Base-by-base conservation (phyloP, 1,140 invertebrate genomes). In the Drosophila malerkotliana region DNA sequence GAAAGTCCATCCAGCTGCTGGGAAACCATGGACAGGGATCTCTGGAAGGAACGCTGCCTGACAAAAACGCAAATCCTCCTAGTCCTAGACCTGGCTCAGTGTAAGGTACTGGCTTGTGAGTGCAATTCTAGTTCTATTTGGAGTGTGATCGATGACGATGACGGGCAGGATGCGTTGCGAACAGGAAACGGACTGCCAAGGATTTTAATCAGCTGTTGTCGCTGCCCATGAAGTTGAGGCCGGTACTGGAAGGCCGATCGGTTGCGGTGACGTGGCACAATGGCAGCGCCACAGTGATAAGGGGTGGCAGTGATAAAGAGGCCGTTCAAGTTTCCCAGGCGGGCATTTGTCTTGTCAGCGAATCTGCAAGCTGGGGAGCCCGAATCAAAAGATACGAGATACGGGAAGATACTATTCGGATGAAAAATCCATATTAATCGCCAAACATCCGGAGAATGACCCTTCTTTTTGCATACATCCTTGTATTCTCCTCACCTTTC, bases 141-240 rank as follows among this genome's bases (percentile, higher is more conserved):
- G 67, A 82, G 83, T 60, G 79, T 79, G 84, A 87, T 88, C 83
- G 79, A 88, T 87, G 83, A 77, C 34, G 69, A 58, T 77, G 73
- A 56, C 62, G 41, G 44, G 72, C 59, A 62, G 67, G 59, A 63
- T 74, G 58, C 44, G 47, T 30, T 58, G 76, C 15, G 45, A 48
- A 39, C 51, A 26, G 71, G 52, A 51, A 60, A 41, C 32, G 41
- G 48, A 39, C 34, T 67, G 48, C 41, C 57, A 30, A 47, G 62
- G 63, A 77, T 72, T 79, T 88, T 72, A 87, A 87, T 88, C 82
- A 87, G 64, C 57, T 67, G 52, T 62, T 75, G 58, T 63, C 71
- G 37, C 73, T 76, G 18, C 26, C 44, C 6, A 51, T 53, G 41
- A 76, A 44, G 18, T 39, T 8, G 24, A 12, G 26, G 49, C 34